Evolutionary conservation across 2,888 invertebrate species (phyloP), one percentile per base, ranked within the genome.

Genomic region (Galerucella calmariensis): DNA sequence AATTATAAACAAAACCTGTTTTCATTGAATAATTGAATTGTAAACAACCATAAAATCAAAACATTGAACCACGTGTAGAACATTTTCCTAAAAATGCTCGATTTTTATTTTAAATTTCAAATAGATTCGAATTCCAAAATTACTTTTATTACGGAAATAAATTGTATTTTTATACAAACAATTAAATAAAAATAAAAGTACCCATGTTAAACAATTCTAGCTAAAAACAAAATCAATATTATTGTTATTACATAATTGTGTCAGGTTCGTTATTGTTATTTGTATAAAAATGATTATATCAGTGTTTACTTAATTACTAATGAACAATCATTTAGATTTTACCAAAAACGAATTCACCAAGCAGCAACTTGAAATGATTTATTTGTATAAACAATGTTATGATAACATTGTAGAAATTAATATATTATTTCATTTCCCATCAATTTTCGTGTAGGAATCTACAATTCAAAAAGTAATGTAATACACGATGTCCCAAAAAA

Each of bases 171-270:
- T 41, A 41, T 8, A 41, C 9, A 41, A 41, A 41, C 8, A 41
- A 41, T 41, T 41, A 41, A 1, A 41, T 41, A 41, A 56, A 10
- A 10, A 41, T 41, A 8, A 56, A 10, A 10, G 20, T 20, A 20
- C 56, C 16, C 10, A 11, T 56, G 16, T 56, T 10, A 56, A 56
- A n/a, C 51, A 51, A 51, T 41, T 41, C 48, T 61, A 73, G 51
- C 65, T 63, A 73, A 75, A 75, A 75, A 72, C 61, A 73, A 75
- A 73, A 73, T 71, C 75, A 75, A 77, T 68, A 44, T 69, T 70
- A 69, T 72, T 70, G 68, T 72, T 71, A 77, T 77, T 77, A 68
- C 69, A 68, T 73, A 71, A 77, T 51, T 72, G 56, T 53, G n/a
- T 46, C 63, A 61, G 63, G 69, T 51, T 73, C 65, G 62, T 69